Evolutionary conservation across 2,797 vertebrate genomes (phyloP).

Genomic region (Mus minutoides): DNA sequence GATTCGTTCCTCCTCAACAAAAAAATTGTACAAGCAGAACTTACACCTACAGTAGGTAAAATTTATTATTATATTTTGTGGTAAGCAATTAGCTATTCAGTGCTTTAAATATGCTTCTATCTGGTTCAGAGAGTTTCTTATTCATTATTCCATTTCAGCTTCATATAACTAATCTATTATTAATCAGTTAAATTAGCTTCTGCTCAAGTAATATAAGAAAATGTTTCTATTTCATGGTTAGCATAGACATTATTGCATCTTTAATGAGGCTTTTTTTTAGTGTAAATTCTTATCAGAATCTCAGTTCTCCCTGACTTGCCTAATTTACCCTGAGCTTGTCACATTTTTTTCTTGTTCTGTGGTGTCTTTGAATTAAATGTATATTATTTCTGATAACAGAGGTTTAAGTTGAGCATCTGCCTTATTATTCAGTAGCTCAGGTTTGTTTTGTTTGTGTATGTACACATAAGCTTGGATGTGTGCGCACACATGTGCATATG

Average conservation of each 20-base stretch:
- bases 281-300: background rate
- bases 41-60: background rate
- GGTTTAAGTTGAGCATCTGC: background rate
- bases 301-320: constrained; percentile 6
- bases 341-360: background rate
- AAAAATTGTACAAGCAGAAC: background rate
- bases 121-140: background rate
- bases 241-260: background rate
- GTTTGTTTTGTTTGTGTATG: background rate
- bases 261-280: background rate
- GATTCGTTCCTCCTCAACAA: constrained; percentile 40
- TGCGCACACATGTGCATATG: background rate
- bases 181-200: constrained; percentile 39
- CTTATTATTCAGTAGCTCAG: constrained; percentile 6
- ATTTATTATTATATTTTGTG: constrained; percentile 20
- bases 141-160: constrained; percentile 20
- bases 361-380: background rate
- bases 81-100: background rate
- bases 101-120: constrained; percentile 33
- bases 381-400: background rate
- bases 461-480: too few relatives aligned
- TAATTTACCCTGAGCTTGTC: background rate
- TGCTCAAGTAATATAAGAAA: background rate
- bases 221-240: background rate
- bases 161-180: constrained; percentile 24